phyloP scores from a whole-genome alignment of 2,797 vertebrate species.

The Sebastes oblongus region DNA sequence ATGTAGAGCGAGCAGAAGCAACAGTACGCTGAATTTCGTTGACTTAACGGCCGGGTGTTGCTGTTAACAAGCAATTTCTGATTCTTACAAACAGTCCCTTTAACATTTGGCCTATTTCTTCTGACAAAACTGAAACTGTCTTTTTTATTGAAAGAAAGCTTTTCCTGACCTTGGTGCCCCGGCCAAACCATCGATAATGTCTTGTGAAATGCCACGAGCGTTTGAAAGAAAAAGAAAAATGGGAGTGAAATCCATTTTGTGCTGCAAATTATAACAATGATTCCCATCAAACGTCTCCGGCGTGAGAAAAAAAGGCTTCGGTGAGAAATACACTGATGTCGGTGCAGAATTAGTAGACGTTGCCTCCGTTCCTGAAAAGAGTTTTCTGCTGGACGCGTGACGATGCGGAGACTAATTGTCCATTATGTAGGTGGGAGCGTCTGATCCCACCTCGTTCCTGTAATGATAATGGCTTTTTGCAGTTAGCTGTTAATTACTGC shows the following conservation, averaged over 20 bases:
- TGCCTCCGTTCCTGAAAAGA: constrained; percentile 2
- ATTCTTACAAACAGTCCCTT: too few relatives aligned
- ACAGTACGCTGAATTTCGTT: too few relatives aligned
- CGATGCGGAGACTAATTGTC: constrained; percentile 50
- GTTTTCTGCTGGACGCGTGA: constrained; percentile 34
- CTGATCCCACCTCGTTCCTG: constrained; percentile 61
- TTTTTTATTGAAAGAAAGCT: not conserved
- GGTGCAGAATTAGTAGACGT: not conserved
- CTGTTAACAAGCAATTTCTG: too few relatives aligned
- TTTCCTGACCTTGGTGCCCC: not conserved
- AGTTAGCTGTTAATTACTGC: constrained; percentile 70
- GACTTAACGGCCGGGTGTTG: too few relatives aligned
- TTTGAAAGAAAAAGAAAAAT: not conserved
- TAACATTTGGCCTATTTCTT: not conserved
- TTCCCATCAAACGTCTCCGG: not conserved
- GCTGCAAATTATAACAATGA: not conserved
- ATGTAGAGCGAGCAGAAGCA: too few relatives aligned
- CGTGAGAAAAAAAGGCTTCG: not conserved
- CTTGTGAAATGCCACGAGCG: not conserved
- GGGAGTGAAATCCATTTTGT: not conserved
- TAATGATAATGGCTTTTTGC: constrained; percentile 62
- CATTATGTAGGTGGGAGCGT: constrained; percentile 63
- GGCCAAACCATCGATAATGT: not conserved
- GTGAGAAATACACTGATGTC: not conserved
- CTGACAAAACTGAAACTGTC: not conserved